phyloP scores from a whole-genome alignment of 2,797 vertebrate genomes.

The Micropoecilia bifurca region DNA sequence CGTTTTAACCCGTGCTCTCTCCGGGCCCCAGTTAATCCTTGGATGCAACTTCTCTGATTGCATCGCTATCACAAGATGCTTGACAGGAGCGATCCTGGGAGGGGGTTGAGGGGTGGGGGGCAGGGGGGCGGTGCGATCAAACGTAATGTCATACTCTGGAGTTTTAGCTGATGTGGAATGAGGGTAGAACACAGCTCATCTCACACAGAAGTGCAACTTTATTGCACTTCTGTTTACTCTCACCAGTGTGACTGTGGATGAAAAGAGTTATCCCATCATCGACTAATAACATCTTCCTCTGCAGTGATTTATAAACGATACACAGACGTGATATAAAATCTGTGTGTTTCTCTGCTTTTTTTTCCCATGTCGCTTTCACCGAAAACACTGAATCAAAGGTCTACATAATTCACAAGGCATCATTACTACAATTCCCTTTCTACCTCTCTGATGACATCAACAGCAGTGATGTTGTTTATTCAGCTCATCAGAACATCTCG shows the following conservation, averaged over 20 bases:
- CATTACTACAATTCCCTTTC: constrained; percentile 50
- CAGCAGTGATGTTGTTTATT: constrained; percentile 66
- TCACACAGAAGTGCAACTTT: constrained; percentile 31
- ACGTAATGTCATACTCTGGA: constrained; percentile 37
- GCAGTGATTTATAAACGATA: constrained; percentile 48
- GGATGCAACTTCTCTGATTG: constrained; percentile 58
- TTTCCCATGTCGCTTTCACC: constrained; percentile 34
- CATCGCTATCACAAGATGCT: constrained; percentile 43
- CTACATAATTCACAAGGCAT: constrained; percentile 35
- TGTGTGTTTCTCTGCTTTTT: constrained; percentile 24
- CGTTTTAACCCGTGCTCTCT: constrained; percentile 54
- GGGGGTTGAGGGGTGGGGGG: not conserved
- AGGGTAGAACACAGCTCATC: constrained; percentile 23
- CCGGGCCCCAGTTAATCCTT: constrained; percentile 46
- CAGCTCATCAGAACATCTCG: constrained; percentile 64
- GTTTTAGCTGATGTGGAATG: constrained; percentile 28
- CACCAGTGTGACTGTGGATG: constrained; percentile 6
- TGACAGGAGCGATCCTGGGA: constrained; percentile 53
- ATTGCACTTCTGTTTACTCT: constrained; percentile 14
- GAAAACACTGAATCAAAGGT: constrained; percentile 23
- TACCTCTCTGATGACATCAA: constrained; percentile 60
- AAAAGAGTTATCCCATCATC: constrained; percentile 40
- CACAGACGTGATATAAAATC: constrained; percentile 38
- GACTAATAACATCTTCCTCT: constrained; percentile 45
- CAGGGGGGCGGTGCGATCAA: constrained; percentile 37